Base-by-base conservation (phyloP, 30 jellyfish, hydroid and myxozoan species). In the Calvadosia cruxmelitensis region DNA sequence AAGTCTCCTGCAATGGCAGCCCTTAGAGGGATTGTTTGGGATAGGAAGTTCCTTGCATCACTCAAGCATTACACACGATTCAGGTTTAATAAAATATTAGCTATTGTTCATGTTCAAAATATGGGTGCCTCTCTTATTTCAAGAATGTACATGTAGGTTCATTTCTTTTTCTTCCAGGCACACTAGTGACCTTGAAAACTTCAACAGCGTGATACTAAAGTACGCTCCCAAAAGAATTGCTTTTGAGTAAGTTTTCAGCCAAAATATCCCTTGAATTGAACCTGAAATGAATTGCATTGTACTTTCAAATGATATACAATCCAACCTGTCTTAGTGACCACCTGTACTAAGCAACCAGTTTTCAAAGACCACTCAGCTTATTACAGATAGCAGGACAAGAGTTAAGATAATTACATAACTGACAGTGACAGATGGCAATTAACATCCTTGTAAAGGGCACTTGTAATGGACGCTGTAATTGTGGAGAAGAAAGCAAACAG, bases 221-320 rank as follows among this genome's bases (percentile, higher is more conserved):
- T 72, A 72, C 53, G 82, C 82, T 20, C 65, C 82, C 27, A 52
- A 52, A 35, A 30, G 82, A 29, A 30, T 30, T 52, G 62, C 82
- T 24, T 72, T 52, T 53, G 82, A 72, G 51, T 72, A 53, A 27
- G 57, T 53, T 33, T 72, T 20, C 35, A 42, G 52, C 57, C n/a
- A n/a, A n/a, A n/a, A n/a, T n/a, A n/a, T n/a, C n/a, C n/a, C n/a
- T n/a, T n/a, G n/a, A n/a, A n/a, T n/a, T n/a, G n/a, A n/a, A n/a
- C n/a, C n/a, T n/a, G n/a, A n/a, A n/a, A n/a, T n/a, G n/a, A n/a
- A n/a, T n/a, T n/a, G n/a, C n/a, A n/a, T n/a, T n/a, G n/a, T n/a
- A n/a, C n/a, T n/a, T n/a, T n/a, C n/a, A n/a, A n/a, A n/a, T n/a
- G n/a, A n/a, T n/a, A n/a, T n/a, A n/a, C n/a, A n/a, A n/a, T n/a